Evolutionary conservation across 2,888 invertebrate genomes (phyloP), one percentile per base, ranked within the genome.

Genomic region (Noctua janthe): DNA sequence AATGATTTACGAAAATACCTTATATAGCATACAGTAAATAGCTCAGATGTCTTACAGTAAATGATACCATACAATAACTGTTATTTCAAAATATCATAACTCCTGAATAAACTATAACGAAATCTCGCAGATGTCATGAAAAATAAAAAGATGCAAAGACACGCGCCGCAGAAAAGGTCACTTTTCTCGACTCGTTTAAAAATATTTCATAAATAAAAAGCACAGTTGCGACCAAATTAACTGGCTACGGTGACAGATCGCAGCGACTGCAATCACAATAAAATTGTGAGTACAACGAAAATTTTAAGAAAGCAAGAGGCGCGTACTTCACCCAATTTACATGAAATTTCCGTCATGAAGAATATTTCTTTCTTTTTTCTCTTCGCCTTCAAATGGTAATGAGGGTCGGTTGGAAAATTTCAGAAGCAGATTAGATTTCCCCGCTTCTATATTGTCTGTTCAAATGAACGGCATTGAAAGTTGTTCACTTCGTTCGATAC

Each of bases 281-380:
- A 92, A 92, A 91, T 89, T 89, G 90, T 90, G 81, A 90, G 87
- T 90, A 90, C 90, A 93, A 90, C 88, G 89, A 93, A 94, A 92
- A 84, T 93, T 94, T 93, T 91, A 93, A 93, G 94, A 93, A 94
- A 94, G 92, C 93, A 92, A 93, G 91, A 90, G 93, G 89, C 91
- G 93, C 88, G 89, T 94, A 93, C 93, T 94, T 94, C 91, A 91
- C 90, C 91, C 93, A 95, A 96, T 96, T 96, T 96, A 94, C 95
- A 96, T 96, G 94, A 95, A 95, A 95, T 95, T 95, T 95, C 94
- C 93, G 93, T 91, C 92, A 94, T 93, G 94, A 92, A 93, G 92
- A 93, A 92, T 94, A 94, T 94, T 94, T 93, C 90, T 93, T 94
- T 94, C 91, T 94, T 94, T 94, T 94, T 94, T 91, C 91, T 91